Evolutionary conservation across 2,797 vertebrate species (phyloP).

Genomic region (Masticophis lateralis): DNA sequence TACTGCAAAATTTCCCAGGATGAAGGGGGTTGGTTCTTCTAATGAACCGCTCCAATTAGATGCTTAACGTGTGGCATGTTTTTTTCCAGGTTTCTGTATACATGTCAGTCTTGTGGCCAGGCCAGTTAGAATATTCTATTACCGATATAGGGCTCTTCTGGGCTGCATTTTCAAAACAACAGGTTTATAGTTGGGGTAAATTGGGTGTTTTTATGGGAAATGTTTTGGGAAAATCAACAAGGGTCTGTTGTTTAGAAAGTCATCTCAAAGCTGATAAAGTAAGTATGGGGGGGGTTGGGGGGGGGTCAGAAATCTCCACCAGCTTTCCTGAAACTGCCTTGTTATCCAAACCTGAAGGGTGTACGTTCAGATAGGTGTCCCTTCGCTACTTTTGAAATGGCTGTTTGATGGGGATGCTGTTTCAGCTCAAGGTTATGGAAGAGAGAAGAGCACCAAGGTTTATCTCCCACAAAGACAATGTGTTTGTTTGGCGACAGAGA

Average conservation of each 20-base stretch:
- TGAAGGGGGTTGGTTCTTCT: conserved; percentile 43
- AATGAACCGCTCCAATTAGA: conserved; percentile 22
- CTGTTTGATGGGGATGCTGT: not conserved
- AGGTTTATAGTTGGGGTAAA: conserved; percentile 41
- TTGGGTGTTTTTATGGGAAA: conserved; percentile 28
- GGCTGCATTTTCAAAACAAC: conserved; percentile 25
- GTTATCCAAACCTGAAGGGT: not conserved
- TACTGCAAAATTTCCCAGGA: not conserved
- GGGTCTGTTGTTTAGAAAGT: conserved; percentile 41
- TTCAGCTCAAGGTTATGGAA: not conserved
- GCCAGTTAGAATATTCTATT: conserved; percentile 39
- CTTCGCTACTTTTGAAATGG: not conserved
- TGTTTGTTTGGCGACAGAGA: not conserved
- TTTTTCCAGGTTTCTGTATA: conserved; percentile 33
- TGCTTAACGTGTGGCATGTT: not conserved
- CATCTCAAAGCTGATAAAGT: conserved; percentile 68
- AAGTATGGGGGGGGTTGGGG: conserved; percentile 23
- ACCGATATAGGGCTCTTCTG: not conserved
- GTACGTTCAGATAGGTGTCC: not conserved
- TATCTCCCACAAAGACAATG: not conserved
- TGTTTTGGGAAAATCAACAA: conserved; percentile 13
- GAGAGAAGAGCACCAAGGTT: not conserved
- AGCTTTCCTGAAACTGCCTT: not conserved
- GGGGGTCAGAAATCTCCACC: not conserved
- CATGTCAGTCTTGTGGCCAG: conserved; percentile 48